phyloP scores from a whole-genome alignment of 35 echinoderm and acorn worm genomes.

The Lytechinus variegatus region DNA sequence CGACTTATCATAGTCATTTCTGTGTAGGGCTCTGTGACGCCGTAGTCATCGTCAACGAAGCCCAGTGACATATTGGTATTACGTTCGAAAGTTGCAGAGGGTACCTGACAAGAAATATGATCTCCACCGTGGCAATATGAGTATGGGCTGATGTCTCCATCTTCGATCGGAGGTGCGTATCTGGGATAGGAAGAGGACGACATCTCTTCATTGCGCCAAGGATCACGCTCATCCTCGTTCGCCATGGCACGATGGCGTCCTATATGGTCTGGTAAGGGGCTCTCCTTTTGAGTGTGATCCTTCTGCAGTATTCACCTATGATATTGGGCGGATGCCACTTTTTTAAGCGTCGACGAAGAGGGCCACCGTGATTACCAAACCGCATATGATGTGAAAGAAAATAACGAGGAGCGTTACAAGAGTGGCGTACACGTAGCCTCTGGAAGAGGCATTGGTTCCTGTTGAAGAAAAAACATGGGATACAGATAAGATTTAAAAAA shows the following conservation, averaged over 20 bases:
- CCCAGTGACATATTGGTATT: too few relatives aligned
- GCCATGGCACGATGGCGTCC: too few relatives aligned
- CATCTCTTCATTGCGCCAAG: neutral
- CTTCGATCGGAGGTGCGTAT: neutral
- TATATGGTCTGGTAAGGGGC: too few relatives aligned
- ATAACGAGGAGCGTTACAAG: neutral
- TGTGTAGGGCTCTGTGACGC: too few relatives aligned
- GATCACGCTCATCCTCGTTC: neutral
- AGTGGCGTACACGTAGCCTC: neutral
- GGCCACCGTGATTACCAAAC: neutral
- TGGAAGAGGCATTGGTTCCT: neutral
- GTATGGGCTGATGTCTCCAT: too few relatives aligned
- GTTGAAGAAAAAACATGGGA: too few relatives aligned
- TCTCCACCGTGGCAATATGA: too few relatives aligned
- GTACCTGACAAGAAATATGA: too few relatives aligned
- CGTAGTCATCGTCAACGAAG: too few relatives aligned
- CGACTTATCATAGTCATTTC: too few relatives aligned
- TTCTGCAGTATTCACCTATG: neutral
- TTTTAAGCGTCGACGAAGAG: neutral
- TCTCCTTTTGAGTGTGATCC: neutral
- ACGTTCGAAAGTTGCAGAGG: too few relatives aligned
- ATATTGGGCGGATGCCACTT: neutral
- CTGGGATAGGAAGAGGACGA: neutral
- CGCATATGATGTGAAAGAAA: neutral
- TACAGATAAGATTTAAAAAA: too few relatives aligned